These are phyloP conservation scores for Semnopithecus entellus DNA, from an alignment of 2,113 vertebrate genomes.

Conservation along the genomic window DNA sequence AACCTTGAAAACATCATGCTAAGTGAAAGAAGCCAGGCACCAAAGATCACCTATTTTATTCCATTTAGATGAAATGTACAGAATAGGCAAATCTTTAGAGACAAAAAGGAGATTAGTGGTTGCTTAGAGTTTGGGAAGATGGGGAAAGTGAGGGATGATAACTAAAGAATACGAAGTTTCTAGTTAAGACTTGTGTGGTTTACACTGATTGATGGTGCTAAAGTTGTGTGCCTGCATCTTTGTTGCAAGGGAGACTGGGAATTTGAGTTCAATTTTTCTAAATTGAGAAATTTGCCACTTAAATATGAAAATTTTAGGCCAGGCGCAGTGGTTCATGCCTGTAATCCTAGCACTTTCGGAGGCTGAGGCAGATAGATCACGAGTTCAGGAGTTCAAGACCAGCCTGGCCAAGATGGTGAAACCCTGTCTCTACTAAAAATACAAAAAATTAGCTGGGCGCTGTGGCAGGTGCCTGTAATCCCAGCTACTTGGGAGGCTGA, in stretches of 20 bases:
- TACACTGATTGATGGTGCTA: background rate
- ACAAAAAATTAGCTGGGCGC: too few species aligned
- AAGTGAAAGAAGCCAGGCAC: background rate
- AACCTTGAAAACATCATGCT: background rate
- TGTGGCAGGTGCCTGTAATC: too few species aligned
- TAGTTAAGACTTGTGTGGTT: background rate
- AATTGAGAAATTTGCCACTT: background rate
- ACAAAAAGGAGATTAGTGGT: background rate
- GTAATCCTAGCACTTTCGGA: too few species aligned
- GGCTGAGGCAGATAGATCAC: too few species aligned
- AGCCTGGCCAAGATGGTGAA: too few species aligned
- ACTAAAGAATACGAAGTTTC: background rate
- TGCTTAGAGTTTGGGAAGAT: background rate
- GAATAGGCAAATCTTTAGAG: background rate
- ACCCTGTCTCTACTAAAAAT: too few species aligned
- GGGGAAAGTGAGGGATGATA: background rate
- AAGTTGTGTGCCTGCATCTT: background rate
- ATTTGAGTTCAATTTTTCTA: background rate
- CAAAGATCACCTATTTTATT: background rate
- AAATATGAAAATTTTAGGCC: background rate
- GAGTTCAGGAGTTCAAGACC: too few species aligned
- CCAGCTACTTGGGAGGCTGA: too few species aligned
- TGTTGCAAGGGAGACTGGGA: background rate
- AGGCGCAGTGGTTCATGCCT: too few species aligned
- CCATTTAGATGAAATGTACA: background rate